Conservation (phyloP, 2,113 vertebrate species). For the Malurus cyaneus region DNA sequence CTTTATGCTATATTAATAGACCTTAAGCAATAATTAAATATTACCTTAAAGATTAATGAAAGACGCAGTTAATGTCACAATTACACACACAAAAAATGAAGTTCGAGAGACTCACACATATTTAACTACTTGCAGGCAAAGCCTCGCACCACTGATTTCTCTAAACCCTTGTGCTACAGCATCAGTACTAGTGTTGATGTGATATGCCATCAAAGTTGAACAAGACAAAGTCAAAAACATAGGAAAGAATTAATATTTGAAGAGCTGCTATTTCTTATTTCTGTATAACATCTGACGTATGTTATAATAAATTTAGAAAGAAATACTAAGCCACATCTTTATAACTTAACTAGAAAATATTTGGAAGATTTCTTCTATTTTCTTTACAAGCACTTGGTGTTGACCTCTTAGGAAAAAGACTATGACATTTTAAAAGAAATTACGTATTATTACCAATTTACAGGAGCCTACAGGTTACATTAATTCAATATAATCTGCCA, state of each 20-base stretch:
- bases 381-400: background rate
- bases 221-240: background rate
- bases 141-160: background rate
- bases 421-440: background rate
- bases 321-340: background rate
- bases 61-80: background rate
- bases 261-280: background rate
- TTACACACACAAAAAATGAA: background rate
- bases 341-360: background rate
- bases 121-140: background rate
- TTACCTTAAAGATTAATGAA: background rate
- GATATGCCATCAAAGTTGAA: background rate
- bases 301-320: background rate
- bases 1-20: background rate
- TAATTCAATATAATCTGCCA: background rate
- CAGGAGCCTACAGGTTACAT: background rate
- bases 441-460: background rate
- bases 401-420: background rate
- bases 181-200: background rate
- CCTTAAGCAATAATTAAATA: background rate
- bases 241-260: background rate
- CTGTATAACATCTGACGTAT: background rate
- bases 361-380: background rate
- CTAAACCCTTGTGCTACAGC: background rate
- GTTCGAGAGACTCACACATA: background rate